Evolutionary conservation across 2,113 vertebrate species (phyloP).

Genomic region (Neodontobutis hainanensis): DNA sequence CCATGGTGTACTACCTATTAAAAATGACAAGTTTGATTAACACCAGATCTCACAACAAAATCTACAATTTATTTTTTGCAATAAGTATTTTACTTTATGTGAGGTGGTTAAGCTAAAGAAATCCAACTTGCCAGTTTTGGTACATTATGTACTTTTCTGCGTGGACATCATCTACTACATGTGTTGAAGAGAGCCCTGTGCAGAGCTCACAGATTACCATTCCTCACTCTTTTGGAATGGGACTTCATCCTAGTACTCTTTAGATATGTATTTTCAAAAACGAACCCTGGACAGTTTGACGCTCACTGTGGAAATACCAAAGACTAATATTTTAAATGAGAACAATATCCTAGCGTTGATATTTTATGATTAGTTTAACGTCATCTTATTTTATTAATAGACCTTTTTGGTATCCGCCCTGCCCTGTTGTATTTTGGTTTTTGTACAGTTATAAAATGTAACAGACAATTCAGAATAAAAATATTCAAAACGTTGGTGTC

Average conservation of each 20-base stretch:
- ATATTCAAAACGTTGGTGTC: background rate
- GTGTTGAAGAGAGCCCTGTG: background rate
- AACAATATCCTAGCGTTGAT: too few species aligned
- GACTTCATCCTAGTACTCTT: too few species aligned
- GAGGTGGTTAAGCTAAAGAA: background rate
- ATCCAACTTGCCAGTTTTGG: conserved; percentile 21
- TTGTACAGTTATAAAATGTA: too few species aligned
- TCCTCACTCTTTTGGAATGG: background rate
- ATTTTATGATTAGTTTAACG: too few species aligned
- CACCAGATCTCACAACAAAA: background rate
- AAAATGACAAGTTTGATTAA: background rate
- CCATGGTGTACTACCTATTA: conserved; percentile 66
- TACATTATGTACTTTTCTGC: conserved; percentile 49
- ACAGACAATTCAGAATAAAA: background rate
- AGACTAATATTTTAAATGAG: too few species aligned
- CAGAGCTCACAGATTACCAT: background rate
- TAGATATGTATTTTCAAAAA: too few species aligned
- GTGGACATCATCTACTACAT: conserved; percentile 25
- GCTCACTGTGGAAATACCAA: too few species aligned
- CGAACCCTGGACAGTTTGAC: too few species aligned
- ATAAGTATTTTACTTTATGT: too few species aligned
- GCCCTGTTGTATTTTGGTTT: too few species aligned
- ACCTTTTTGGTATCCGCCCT: too few species aligned
- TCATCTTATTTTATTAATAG: too few species aligned
- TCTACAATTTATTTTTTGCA: background rate